Base-by-base conservation (phyloP, 2,797 vertebrate species). In the Darevskia mixta region DNA sequence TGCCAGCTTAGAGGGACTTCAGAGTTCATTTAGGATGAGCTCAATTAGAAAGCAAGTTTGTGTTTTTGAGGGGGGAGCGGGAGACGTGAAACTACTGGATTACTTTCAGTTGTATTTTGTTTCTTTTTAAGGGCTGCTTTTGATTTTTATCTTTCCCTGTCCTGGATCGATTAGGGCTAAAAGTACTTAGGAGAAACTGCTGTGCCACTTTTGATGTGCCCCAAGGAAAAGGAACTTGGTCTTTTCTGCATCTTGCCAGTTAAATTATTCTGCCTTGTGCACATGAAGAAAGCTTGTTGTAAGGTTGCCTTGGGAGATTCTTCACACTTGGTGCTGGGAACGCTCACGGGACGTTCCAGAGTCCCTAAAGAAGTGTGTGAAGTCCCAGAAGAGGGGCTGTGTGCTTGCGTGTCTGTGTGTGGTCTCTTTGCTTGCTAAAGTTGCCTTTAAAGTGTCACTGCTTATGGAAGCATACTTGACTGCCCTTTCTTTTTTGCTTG, bases 301-400 rank as follows among this genome's bases (percentile, higher is more conserved):
- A 83, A 41, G 87, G 83, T 92, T 93, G 90, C 91, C 89, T 92
- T 79, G 1, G 93, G 84, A 82, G 90, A 83, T 77, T 71, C 8
- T 64, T 13, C 6, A 6, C 5, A 2, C 23, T 45, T 9, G 58
- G 17, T 45, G 29, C 43, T 0, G 61, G 17, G 80, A 20, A 5
- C 0, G 61, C 79, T 29, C 3, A 49, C 2, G 10, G 18, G 38
- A 41, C 10, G 5, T 32, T 55, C 66, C 66, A 67, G 20, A 72
- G 11, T 38, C 38, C 8, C 17, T 11, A 1, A 64, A 3, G 29
- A 20, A 35, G 20, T 27, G n/a, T 10, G 7, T n/a, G 25, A n/a
- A 69, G 11, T 69, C 8, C n/a, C 8, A 45, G 43, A 15, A 38
- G 7, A 13, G 13, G 35, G 38, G 15, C 23, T 41, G 13, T 8